A percentile compares a stretch with the other conserved stretches of the same genome.
phyloP scores from a whole-genome alignment of 2,888 invertebrate species.

The Tanytarsus gracilentus region DNA sequence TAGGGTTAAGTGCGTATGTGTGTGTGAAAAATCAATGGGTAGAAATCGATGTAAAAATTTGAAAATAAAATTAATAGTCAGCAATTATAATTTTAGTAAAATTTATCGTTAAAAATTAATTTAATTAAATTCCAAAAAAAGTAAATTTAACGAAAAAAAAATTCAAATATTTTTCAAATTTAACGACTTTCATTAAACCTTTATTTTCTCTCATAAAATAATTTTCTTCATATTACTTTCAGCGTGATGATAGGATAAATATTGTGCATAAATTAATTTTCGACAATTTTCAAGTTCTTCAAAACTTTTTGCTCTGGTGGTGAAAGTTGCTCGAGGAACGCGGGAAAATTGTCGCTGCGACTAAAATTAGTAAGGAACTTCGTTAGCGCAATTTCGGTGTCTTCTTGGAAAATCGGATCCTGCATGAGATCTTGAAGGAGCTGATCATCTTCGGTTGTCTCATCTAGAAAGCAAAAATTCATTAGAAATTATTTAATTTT shows the following conservation, averaged over 20 bases:
- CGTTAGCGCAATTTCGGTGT: slow-evolving; percentile 53
- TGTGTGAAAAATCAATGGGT: too few species aligned
- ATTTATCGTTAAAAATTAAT: too few species aligned
- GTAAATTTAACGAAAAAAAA: too few species aligned
- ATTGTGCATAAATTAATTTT: neutral
- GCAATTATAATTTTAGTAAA: too few species aligned
- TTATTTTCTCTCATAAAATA: too few species aligned
- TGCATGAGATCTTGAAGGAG: slow-evolving; percentile 53
- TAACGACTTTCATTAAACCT: too few species aligned
- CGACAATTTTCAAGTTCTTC: slow-evolving; percentile 30
- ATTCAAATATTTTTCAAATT: too few species aligned
- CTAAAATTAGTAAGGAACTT: slow-evolving; percentile 56
- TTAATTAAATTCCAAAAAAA: neutral
- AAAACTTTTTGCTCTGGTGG: slow-evolving; percentile 48
- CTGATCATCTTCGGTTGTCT: slow-evolving; percentile 42
- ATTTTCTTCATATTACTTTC: too few species aligned
- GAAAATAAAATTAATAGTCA: too few species aligned
- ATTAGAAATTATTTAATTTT: neutral
- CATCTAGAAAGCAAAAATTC: slow-evolving; percentile 12
- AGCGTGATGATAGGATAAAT: too few species aligned
- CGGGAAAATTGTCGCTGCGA: slow-evolving; percentile 52
- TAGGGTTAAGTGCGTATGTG: too few species aligned
- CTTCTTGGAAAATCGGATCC: slow-evolving; percentile 54
- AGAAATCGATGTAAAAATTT: too few species aligned
- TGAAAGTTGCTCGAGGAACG: slow-evolving; percentile 53